These are phyloP conservation scores for Drosophila siamana DNA, from an alignment of 2,888 invertebrate genomes.

Conservation along the genomic window DNA sequence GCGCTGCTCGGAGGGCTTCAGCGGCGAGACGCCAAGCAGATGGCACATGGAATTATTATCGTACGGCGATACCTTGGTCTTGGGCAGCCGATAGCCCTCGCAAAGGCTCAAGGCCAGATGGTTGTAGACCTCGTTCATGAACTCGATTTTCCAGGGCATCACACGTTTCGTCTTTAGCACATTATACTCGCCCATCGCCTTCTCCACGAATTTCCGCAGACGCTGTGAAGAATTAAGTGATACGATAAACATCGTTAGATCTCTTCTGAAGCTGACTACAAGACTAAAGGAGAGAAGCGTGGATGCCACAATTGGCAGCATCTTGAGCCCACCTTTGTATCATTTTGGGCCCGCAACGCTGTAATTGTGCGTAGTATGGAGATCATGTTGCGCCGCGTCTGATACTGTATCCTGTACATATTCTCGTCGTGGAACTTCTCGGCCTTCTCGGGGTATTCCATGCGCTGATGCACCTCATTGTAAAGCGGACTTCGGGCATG, in stretches of 20 bases:
- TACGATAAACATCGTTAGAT: too few species aligned
- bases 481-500: constrained; percentile 71
- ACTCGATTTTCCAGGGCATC: constrained; percentile 74
- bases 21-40: constrained; percentile 40
- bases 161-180: constrained; percentile 64
- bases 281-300: too few species aligned
- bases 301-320: too few species aligned
- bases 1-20: constrained; percentile 37
- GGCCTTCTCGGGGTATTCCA: constrained; percentile 4
- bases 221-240: too few species aligned
- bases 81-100: constrained; percentile 53
- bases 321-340: constrained; percentile 42
- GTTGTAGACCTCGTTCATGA: constrained; percentile 75
- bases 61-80: constrained; percentile 51
- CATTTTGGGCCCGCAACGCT: constrained; percentile 35
- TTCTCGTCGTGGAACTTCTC: constrained; percentile 44
- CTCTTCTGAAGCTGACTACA: too few species aligned
- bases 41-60: constrained; percentile 54
- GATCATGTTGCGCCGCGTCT: constrained; percentile 68
- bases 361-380: constrained; percentile 53
- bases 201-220: constrained; percentile 56
- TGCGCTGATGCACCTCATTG: constrained; percentile 39
- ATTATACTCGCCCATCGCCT: constrained; percentile 66
- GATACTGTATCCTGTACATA: constrained; percentile 64
- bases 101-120: constrained; percentile 62